Conservation (phyloP, 2,113 vertebrate genomes). For the Antennarius striatus region DNA sequence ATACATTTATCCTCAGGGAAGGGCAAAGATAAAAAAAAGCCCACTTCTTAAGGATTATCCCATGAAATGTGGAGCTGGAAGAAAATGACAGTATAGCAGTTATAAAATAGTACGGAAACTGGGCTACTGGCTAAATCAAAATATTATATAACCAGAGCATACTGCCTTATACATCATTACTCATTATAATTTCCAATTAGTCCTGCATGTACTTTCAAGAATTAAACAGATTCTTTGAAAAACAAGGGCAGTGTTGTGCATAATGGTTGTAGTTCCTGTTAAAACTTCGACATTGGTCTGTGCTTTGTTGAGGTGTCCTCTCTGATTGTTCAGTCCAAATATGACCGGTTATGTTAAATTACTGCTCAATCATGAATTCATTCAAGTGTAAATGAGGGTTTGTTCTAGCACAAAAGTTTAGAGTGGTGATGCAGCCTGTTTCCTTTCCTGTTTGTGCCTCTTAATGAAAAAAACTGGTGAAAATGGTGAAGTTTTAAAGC, state of each 20-base stretch:
- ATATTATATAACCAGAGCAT: conserved; percentile 24
- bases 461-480: not conserved
- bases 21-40: conserved; percentile 30
- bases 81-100: conserved; percentile 2
- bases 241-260: not conserved
- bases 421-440: not conserved
- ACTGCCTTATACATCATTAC: conserved; percentile 36
- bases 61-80: conserved; percentile 42
- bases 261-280: not conserved
- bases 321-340: too few species aligned
- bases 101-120: conserved; percentile 33
- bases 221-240: not conserved
- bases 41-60: conserved; percentile 43
- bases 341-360: too few species aligned
- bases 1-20: conserved; percentile 39
- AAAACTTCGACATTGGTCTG: not conserved
- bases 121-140: conserved; percentile 25
- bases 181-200: conserved; percentile 29
- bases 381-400: too few species aligned
- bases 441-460: conserved; percentile 6
- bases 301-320: too few species aligned
- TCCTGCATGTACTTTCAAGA: not conserved
- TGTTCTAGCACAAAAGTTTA: too few species aligned
- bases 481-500: not conserved
- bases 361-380: too few species aligned